Base-by-base conservation (phyloP, 2,888 invertebrate genomes). In the Drosophila neoperkinsi region DNA sequence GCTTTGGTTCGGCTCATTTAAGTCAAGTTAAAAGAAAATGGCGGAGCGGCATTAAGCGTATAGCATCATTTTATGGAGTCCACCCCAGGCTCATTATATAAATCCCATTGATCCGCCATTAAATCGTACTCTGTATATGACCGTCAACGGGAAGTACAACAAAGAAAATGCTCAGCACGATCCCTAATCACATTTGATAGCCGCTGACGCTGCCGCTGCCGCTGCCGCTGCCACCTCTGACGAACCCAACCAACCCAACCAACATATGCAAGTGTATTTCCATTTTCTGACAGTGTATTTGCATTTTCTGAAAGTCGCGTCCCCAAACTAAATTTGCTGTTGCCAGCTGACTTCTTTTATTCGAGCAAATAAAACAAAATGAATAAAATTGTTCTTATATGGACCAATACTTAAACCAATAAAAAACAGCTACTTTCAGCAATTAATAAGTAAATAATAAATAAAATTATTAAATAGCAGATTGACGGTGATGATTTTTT, bases 51-150 rank as follows among this genome's bases (percentile, higher is more conserved):
- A 77, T 84, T 78, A 74, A 80, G 74, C 59, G 70, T 59, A 58
- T 59, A 56, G 61, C 58, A 66, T 71, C 57, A 63, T 79, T 89
- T 87, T 82, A 86, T 88, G 73, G 71, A 82, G 81, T 82, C 73
- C 81, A 81, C 62, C 67, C 65, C 77, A 51, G 65, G 59, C 86
- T 82, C 78, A 82, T 87, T 83, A 81, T 88, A 88, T 78, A 78
- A 87, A 83, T 85, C 86, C 85, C 83, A 84, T 80, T 84, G 87
- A 90, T 78, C 86, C 73, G 75, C 74, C 89, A 88, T 91, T 80
- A 91, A 90, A 86, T 81, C 59, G 63, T 63, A 63, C 62, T 63
- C 75, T 68, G 67, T 76, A 74, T 85, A 77, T 55, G 74, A 58
- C 53, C 28, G 30, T 36, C 10, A 49, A 36, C 30, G n/a, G 70